Conservation (phyloP, 2,113 vertebrate species). For the Pseudorectes ferrugineus region DNA sequence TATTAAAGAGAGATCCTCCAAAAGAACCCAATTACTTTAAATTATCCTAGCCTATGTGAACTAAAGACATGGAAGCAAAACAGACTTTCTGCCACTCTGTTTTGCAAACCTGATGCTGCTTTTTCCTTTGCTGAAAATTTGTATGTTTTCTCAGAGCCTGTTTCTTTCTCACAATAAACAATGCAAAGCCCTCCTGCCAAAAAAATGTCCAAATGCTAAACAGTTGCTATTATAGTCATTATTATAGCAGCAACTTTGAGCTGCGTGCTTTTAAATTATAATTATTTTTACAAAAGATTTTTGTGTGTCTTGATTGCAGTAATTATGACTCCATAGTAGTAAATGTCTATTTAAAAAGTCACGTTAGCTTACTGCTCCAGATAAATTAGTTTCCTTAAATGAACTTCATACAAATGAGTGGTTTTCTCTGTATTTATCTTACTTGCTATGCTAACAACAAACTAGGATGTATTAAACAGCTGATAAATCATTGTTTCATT, state of each 20-base stretch:
- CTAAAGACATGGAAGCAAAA: neutral
- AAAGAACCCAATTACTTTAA: neutral
- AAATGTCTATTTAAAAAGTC: conserved; percentile 59
- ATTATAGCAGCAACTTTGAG: conserved; percentile 71
- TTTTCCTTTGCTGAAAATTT: conserved; percentile 72
- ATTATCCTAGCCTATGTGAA: neutral
- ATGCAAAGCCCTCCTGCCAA: conserved; percentile 73
- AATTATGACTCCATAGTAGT: conserved; percentile 62
- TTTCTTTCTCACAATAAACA: conserved; percentile 82
- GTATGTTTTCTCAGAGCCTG: conserved; percentile 76
- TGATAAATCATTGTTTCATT: neutral
- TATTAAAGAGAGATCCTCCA: neutral
- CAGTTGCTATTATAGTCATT: conserved; percentile 74
- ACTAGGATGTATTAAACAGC: conserved; percentile 27
- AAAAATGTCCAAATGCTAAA: conserved; percentile 76
- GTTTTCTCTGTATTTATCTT: conserved; percentile 40
- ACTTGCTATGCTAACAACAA: conserved; percentile 27
- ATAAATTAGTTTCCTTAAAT: conserved; percentile 51
- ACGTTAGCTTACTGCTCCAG: conserved; percentile 14
- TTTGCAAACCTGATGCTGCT: conserved; percentile 61
- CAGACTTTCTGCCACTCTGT: conserved; percentile 1
- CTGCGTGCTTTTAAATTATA: conserved; percentile 68
- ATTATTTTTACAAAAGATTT: conserved; percentile 70
- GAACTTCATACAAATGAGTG: conserved; percentile 32
- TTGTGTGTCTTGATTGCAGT: conserved; percentile 63